Evolutionary conservation across 2,888 invertebrate species (phyloP), one percentile per base, ranked within the genome.

Genomic region (Spodoptera picta): DNA sequence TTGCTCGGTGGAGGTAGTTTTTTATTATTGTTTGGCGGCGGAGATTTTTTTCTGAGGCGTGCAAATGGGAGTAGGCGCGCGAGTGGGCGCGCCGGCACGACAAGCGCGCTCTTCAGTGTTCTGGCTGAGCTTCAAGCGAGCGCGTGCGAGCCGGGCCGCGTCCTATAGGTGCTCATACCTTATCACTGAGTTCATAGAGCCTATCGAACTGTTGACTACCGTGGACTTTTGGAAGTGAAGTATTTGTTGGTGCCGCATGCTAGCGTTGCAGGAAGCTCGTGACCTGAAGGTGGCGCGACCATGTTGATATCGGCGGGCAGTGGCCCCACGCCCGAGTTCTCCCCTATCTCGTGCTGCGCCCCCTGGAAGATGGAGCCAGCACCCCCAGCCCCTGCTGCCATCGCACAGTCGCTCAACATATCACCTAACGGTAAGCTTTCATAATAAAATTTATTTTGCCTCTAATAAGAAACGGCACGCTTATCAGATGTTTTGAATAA

Each of bases 301-400:
- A 96, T 96, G 96, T 95, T 96, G 95, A 96, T 96, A 93, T 96
- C 96, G 87, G 96, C 96, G 95, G 92, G 95, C 93, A 92, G 94
- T 93, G 92, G 95, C 91, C 93, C 95, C 88, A 95, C 95, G 90
- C 90, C 95, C 87, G 95, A 95, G 87, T 95, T 94, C 84, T 95
- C 95, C 90, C 92, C 95, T 89, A 91, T 94, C 85, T 91, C 95
- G 91, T 91, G 95, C 95, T 91, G 96, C 95, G 91, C 95, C 83
- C 88, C 94, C 92, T 96, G 96, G 96, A 96, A 94, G 95, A 96
- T 96, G 96, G 96, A 95, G 87, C 96, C 95, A 83, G 95, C 86
- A 87, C 95, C 92, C 76, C 95, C 94, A 77, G 95, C 92, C 86
- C 92, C 93, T 53, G 95, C 94, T 69, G 85, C 91, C 82, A 88